These are phyloP conservation scores for Stichodactyla mertensii DNA, from an alignment of 64 coral and sea anemone species.

Conservation along the genomic window DNA sequence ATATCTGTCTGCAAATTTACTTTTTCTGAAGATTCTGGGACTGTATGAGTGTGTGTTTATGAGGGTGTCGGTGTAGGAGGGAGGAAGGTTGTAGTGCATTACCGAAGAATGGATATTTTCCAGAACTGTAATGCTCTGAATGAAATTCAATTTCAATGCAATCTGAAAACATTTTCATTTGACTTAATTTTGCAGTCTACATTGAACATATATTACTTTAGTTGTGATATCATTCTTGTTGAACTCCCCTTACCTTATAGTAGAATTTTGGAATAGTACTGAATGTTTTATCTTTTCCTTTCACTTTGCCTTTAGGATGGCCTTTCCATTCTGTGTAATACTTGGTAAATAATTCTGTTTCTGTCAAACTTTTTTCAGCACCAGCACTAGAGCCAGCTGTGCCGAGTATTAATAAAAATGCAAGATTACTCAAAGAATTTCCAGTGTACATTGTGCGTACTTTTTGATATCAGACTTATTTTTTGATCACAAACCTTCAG, in stretches of 20 bases:
- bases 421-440: not conserved
- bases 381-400: not conserved
- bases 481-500: not conserved
- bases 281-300: constrained; percentile 54
- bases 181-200: too few relatives aligned
- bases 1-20: too few relatives aligned
- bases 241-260: constrained; percentile 52
- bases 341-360: constrained; percentile 92
- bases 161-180: too few relatives aligned
- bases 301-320: constrained; percentile 33
- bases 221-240: not conserved
- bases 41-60: too few relatives aligned
- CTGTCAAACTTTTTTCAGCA: constrained; percentile 19
- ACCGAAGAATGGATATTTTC: too few relatives aligned
- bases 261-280: constrained; percentile 91
- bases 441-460: too few relatives aligned
- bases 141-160: too few relatives aligned
- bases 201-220: not conserved
- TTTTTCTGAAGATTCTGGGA: too few relatives aligned
- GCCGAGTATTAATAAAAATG: not conserved
- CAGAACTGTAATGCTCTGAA: too few relatives aligned
- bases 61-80: too few relatives aligned
- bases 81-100: too few relatives aligned
- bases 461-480: not conserved
- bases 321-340: constrained; percentile 83